Base-by-base conservation (phyloP, 1,140 invertebrate species). In the Cephus cinctus region DNA sequence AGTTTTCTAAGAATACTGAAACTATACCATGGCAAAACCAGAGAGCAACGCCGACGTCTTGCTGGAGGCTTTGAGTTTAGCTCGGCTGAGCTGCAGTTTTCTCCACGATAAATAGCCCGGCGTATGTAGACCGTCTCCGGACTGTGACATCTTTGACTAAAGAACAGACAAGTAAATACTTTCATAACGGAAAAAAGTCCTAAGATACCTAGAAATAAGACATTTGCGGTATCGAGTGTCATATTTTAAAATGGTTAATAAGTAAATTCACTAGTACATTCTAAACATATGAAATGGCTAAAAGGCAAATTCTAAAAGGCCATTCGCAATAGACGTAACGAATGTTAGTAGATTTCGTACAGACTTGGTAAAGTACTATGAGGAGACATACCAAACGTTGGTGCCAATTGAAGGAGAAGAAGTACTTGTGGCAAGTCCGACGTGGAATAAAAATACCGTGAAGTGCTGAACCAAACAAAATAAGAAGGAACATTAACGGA, bases 1-100 rank as follows among this genome's bases (percentile, higher is more conserved):
- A 39, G 14, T 35, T 47, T 34, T 30, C 16, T 42, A 27, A 40
- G 21, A 11, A 39, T 19, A 27, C 22, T 5, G 47, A 39, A 30
- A 54, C 70, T 72, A 79, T 76, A 94, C 95, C 95, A 98, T 98
- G 21, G 95, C 95, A 74, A 98, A 98, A 47, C 96, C 96, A 12
- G 94, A 94, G 2, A 98, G 81, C 5, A 98, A 76, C 0, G 96
- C 96, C 5, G 96, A 98, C 5, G 96, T 98, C 72, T 96, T 91
- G 69, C 92, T 96, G 14, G 92, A 94, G 1, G 96, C 96, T 76
- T 98, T 98, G 38, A 98, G 81, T 72, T 98, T 98, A 2, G 96
- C 95, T 56, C 90, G 80, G 62, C 92, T 95, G 11, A 98, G 79
- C 59, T 94, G 92, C 1, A 97, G 76, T 69, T 94, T 92, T 47